These are phyloP conservation scores for Paracyclopina nana DNA, from an alignment of 1,140 invertebrate species.

Conservation along the genomic window DNA sequence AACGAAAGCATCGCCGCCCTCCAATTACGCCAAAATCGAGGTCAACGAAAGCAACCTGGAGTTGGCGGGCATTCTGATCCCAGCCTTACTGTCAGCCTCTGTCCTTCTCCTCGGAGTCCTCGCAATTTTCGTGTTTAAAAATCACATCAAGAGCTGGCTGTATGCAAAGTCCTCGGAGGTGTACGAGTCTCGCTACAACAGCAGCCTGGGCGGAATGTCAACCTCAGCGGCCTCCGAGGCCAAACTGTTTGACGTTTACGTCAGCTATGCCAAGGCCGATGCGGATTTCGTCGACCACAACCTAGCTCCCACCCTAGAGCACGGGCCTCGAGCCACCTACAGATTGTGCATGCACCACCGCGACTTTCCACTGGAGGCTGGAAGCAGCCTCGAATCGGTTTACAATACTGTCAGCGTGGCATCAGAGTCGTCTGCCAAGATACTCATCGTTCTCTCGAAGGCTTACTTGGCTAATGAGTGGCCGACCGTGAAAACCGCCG, in stretches of 20 bases:
- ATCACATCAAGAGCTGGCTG: conserved; percentile 11
- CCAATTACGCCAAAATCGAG: background rate
- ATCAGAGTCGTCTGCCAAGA: conserved; percentile 66
- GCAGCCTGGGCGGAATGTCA: background rate
- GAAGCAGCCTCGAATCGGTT: conserved; percentile 39
- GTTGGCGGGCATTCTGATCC: conserved; percentile 8
- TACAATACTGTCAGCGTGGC: conserved; percentile 75
- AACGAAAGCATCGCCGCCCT: too few relatives aligned
- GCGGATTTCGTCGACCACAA: conserved; percentile 69
- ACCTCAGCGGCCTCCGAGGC: conserved; percentile 27
- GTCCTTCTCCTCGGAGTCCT: conserved; percentile 12
- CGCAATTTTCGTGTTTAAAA: conserved; percentile 8
- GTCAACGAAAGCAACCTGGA: conserved; percentile 1
- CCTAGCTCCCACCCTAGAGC: conserved; percentile 56
- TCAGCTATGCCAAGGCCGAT: conserved; percentile 79
- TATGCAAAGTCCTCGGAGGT: conserved; percentile 10
- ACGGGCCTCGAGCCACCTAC: conserved; percentile 53
- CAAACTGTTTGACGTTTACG: conserved; percentile 81
- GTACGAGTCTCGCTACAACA: conserved; percentile 7
- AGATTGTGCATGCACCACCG: conserved; percentile 73
- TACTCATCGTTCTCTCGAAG: conserved; percentile 73
- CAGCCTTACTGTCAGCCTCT: background rate
- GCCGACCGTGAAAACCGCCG: conserved; percentile 42
- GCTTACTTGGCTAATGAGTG: conserved; percentile 88
- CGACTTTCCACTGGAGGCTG: conserved; percentile 57